These are phyloP conservation scores for Hyalella azteca DNA, from an alignment of 2,888 invertebrate species.

Conservation along the genomic window DNA sequence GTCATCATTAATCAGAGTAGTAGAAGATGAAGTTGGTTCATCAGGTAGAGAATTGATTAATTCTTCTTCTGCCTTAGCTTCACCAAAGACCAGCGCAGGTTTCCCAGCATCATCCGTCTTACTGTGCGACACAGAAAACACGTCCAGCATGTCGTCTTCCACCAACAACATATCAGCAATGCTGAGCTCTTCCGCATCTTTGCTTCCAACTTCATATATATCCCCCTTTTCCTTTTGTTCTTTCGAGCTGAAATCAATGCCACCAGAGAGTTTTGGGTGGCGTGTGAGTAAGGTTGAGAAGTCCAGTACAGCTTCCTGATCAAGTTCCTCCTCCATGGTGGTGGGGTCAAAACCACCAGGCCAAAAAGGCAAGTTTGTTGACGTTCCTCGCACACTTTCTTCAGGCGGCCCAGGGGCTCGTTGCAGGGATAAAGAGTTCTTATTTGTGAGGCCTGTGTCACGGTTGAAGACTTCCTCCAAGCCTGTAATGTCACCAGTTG, in stretches of 20 bases:
- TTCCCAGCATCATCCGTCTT: slow-evolving; percentile 53
- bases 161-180: slow-evolving; percentile 70
- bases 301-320: slow-evolving; percentile 42
- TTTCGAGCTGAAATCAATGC: slow-evolving; percentile 41
- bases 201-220: slow-evolving; percentile 1
- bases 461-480: slow-evolving; percentile 68
- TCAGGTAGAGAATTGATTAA: slow-evolving; percentile 44
- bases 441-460: slow-evolving; percentile 71
- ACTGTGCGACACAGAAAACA: slow-evolving; percentile 61
- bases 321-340: slow-evolving; percentile 53
- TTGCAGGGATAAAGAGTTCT: slow-evolving; percentile 74
- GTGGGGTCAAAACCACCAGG: slow-evolving; percentile 75
- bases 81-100: slow-evolving; percentile 43
- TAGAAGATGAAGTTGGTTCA: slow-evolving; percentile 59
- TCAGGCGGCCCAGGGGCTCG: slow-evolving; percentile 68
- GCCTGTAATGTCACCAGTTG: slow-evolving; percentile 53
- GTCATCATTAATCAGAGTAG: slow-evolving; percentile 61
- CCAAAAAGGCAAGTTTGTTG: slow-evolving; percentile 83
- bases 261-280: slow-evolving; percentile 55
- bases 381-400: slow-evolving; percentile 76
- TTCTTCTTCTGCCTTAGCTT: slow-evolving; percentile 57
- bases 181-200: slow-evolving; percentile 64
- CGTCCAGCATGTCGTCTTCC: slow-evolving; percentile 69
- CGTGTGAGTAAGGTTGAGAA: slow-evolving; percentile 40
- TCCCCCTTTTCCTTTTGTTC: slow-evolving; percentile 21